phyloP scores from a whole-genome alignment of 1,140 invertebrate species.

The Drosophila auraria region DNA sequence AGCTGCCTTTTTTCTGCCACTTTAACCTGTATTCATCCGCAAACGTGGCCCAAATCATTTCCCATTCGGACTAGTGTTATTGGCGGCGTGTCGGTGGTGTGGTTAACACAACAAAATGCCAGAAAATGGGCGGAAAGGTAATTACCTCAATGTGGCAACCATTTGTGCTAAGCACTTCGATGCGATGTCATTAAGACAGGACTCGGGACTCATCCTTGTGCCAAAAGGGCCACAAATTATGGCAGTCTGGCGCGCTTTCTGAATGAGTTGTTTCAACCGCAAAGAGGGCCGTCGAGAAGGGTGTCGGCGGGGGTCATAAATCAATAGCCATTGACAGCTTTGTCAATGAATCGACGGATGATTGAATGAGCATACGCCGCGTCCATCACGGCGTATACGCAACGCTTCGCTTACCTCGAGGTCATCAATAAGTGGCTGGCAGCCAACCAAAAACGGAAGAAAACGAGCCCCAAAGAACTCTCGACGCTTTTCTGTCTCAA shows the following conservation, averaged over 20 bases:
- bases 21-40: background rate
- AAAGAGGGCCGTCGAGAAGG: background rate
- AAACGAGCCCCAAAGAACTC: slow-evolving; percentile 9
- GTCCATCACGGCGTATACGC: slow-evolving; percentile 57
- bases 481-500: slow-evolving; percentile 45
- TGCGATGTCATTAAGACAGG: slow-evolving; percentile 51
- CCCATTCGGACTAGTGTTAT: background rate
- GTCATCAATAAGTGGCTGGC: slow-evolving; percentile 75
- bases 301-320: slow-evolving; percentile 35
- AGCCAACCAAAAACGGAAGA: background rate
- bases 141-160: slow-evolving; percentile 64
- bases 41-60: background rate
- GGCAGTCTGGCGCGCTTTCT: slow-evolving; percentile 39
- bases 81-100: slow-evolving; percentile 46
- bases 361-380: slow-evolving; percentile 69
- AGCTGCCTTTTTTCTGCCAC: background rate
- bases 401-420: slow-evolving; percentile 58
- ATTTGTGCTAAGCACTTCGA: slow-evolving; percentile 61
- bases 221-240: slow-evolving; percentile 62
- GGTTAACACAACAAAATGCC: slow-evolving; percentile 60
- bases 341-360: slow-evolving; percentile 61
- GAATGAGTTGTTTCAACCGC: slow-evolving; percentile 51
- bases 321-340: slow-evolving; percentile 58
- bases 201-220: slow-evolving; percentile 15
- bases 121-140: slow-evolving; percentile 32